These are phyloP conservation scores for Colletes collaris DNA, from an alignment of 2,888 invertebrate species.

Conservation along the genomic window DNA sequence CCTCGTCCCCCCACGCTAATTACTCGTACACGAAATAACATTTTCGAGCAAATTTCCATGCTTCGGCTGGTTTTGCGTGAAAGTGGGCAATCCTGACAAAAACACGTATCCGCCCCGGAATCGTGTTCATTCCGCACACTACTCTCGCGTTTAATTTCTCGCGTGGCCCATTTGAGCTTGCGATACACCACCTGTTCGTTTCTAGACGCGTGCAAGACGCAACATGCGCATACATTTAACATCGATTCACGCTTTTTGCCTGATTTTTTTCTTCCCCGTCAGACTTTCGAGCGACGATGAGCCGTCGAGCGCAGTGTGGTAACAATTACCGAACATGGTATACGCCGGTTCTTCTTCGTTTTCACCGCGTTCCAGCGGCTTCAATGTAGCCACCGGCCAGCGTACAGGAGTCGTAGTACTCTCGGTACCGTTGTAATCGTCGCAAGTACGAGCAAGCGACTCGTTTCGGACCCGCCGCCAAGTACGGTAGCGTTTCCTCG, in stretches of 20 bases:
- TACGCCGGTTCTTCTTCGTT: conserved; percentile 64
- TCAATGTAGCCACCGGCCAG: conserved; percentile 33
- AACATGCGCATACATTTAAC: conserved; percentile 12
- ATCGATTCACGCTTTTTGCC: conserved; percentile 15
- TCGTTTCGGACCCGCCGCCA: conserved; percentile 59
- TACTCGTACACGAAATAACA: too few species aligned
- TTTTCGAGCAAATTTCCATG: too few species aligned
- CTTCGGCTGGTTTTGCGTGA: too few species aligned
- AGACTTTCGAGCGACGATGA: conserved; percentile 5
- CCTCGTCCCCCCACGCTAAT: too few species aligned
- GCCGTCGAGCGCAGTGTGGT: conserved; percentile 29
- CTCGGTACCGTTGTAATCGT: conserved; percentile 74
- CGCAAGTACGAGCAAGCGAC: conserved; percentile 58
- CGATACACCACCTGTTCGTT: conserved; percentile 10
- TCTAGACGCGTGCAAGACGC: too few species aligned
- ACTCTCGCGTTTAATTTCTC: too few species aligned
- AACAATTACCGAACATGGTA: conserved; percentile 58
- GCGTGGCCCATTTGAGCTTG: too few species aligned
- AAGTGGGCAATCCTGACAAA: too few species aligned
- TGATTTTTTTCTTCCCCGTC: not conserved
- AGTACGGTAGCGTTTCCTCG: conserved; percentile 58
- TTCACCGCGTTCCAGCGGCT: conserved; percentile 62
- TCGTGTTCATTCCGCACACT: too few species aligned
- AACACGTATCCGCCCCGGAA: too few species aligned
- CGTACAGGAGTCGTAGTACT: conserved; percentile 70